Percentiles rank a stretch among this genome's conserved stretches.
These are phyloP conservation scores for Scartelaos histophorus DNA, from an alignment of 2,113 vertebrate species.

Conservation along the genomic window DNA sequence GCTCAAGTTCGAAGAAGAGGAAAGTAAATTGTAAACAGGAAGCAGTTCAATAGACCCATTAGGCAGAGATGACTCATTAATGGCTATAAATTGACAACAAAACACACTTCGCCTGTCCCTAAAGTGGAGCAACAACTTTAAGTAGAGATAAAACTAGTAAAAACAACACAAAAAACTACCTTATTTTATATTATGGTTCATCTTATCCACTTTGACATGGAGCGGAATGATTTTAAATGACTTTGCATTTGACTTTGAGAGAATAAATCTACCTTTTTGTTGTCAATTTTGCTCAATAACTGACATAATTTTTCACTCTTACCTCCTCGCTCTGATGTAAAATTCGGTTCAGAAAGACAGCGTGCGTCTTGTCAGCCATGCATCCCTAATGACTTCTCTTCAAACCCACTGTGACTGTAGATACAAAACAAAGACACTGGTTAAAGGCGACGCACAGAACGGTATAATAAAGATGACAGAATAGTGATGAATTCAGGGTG, in stretches of 20 bases:
- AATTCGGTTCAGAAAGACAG: constrained; percentile 31
- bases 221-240: constrained; percentile 49
- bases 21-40: constrained; percentile 69
- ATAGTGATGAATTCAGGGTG: constrained; percentile 7
- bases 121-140: constrained; percentile 26
- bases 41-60: constrained; percentile 66
- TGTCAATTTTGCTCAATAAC: constrained; percentile 49
- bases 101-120: constrained; percentile 20
- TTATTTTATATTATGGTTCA: constrained; percentile 50
- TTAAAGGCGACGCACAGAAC: constrained; percentile 5
- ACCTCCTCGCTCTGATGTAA: constrained; percentile 20
- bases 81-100: constrained; percentile 49
- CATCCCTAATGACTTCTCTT: constrained; percentile 13
- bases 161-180: constrained; percentile 19
- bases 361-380: constrained; percentile 9
- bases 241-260: constrained; percentile 54
- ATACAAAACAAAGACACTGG: constrained; percentile 14
- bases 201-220: constrained; percentile 39
- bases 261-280: constrained; percentile 43
- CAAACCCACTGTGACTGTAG: constrained; percentile 18
- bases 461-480: constrained; percentile 14
- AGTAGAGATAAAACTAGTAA: constrained; percentile 18
- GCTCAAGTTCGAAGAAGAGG: constrained; percentile 48
- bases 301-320: constrained; percentile 50
- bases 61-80: constrained; percentile 68